Percentiles rank a stretch among this genome's conserved stretches.
phyloP scores from a whole-genome alignment of 1,140 invertebrate genomes.

The Zeugodacus cucurbitae region DNA sequence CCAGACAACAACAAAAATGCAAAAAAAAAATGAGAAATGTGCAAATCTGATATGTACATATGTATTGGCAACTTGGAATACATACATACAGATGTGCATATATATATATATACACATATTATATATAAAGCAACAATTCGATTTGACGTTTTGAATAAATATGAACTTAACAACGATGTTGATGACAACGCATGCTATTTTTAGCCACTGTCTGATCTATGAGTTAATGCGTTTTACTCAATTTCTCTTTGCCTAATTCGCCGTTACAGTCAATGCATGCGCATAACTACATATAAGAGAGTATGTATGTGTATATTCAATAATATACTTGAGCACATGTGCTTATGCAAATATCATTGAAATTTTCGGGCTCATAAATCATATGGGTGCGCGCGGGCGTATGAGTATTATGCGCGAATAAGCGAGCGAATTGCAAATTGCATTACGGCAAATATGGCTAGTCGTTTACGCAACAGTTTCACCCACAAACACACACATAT shows the following conservation, averaged over 20 bases:
- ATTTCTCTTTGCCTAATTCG: not conserved
- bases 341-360: not conserved
- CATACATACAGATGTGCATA: not conserved
- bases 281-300: not conserved
- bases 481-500: not conserved
- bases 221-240: not conserved
- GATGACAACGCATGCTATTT: not conserved
- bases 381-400: conserved; percentile 22
- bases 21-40: not conserved
- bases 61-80: not conserved
- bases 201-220: not conserved
- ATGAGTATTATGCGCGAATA: not conserved
- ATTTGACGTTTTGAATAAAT: conserved; percentile 10
- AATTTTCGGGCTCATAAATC: conserved; percentile 20
- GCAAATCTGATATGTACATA: not conserved
- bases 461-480: not conserved
- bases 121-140: not conserved
- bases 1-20: not conserved
- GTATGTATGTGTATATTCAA: not conserved
- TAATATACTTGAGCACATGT: not conserved
- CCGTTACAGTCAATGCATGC: not conserved
- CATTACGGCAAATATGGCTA: not conserved
- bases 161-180: not conserved
- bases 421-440: not conserved
- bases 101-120: not conserved